phyloP scores from a whole-genome alignment of 2,888 invertebrate species.

The Watsonalla cultraria region DNA sequence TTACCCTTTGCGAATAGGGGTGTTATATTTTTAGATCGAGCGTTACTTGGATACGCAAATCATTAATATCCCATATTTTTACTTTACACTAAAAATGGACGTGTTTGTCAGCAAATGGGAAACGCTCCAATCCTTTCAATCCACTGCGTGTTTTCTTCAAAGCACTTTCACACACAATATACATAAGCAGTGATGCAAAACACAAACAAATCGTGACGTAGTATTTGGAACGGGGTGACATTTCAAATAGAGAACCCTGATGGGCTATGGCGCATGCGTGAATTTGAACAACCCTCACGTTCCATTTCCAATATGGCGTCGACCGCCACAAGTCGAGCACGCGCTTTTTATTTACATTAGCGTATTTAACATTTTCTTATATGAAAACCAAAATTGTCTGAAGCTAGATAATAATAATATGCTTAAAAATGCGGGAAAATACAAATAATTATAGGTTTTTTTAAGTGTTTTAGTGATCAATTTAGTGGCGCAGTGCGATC shows the following conservation, averaged over 20 bases:
- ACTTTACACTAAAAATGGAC: background rate
- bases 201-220: slow-evolving; percentile 23
- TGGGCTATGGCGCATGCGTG: slow-evolving; percentile 63
- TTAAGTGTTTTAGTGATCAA: slow-evolving; percentile 11
- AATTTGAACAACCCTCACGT: slow-evolving; percentile 50
- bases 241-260: slow-evolving; percentile 43
- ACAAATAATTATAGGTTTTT: slow-evolving; percentile 15
- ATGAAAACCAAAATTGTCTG: too few species aligned
- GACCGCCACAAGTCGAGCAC: slow-evolving; percentile 67
- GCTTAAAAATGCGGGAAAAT: too few species aligned
- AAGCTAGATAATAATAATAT: too few species aligned
- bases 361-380: slow-evolving; percentile 11
- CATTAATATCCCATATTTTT: too few species aligned
- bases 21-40: too few species aligned
- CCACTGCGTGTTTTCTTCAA: slow-evolving; percentile 10
- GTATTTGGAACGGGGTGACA: slow-evolving; percentile 33
- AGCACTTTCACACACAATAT: slow-evolving; percentile 2
- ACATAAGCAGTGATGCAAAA: slow-evolving; percentile 16
- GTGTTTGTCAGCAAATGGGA: background rate
- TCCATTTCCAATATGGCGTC: slow-evolving; percentile 75
- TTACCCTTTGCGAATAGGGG: background rate
- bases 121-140: background rate
- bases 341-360: slow-evolving; percentile 56
- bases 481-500: slow-evolving; percentile 53
- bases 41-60: too few species aligned